These are phyloP conservation scores for Xyrauchen texanus DNA, from an alignment of 2,113 vertebrate genomes.

Conservation along the genomic window DNA sequence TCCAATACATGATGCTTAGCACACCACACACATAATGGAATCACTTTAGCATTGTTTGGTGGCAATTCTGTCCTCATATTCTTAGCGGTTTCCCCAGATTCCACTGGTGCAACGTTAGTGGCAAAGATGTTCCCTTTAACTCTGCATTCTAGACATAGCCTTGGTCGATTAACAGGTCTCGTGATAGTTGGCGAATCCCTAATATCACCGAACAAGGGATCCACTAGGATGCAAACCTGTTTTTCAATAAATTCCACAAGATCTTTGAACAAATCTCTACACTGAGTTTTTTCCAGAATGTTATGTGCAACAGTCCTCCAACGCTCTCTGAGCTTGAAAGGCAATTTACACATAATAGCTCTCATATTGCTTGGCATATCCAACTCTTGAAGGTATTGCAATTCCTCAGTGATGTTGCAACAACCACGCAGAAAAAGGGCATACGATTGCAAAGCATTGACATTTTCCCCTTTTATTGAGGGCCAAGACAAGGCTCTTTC, in stretches of 20 bases:
- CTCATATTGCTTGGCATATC: conserved; percentile 10
- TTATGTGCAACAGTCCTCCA: too few species aligned
- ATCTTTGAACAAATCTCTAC: too few species aligned
- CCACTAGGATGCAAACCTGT: too few species aligned
- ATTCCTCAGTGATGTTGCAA: conserved; percentile 18
- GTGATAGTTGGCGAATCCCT: too few species aligned
- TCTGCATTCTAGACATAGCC: neutral
- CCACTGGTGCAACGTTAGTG: neutral
- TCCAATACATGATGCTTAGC: too few species aligned
- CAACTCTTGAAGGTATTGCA: conserved; percentile 16
- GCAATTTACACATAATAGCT: too few species aligned
- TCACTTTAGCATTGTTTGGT: neutral
- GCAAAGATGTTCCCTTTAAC: neutral
- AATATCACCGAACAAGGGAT: too few species aligned
- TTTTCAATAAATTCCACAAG: too few species aligned
- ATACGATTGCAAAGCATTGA: conserved; percentile 13
- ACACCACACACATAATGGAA: too few species aligned
- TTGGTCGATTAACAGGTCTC: neutral
- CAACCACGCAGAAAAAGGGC: conserved; percentile 20
- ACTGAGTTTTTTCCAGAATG: too few species aligned
- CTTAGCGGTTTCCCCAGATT: neutral
- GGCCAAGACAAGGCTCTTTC: conserved; percentile 24
- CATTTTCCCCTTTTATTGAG: conserved; percentile 20
- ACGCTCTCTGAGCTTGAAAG: too few species aligned
- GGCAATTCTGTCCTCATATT: neutral